Base-by-base conservation (phyloP, 2,113 vertebrate genomes). In the Amphiprion percula region DNA sequence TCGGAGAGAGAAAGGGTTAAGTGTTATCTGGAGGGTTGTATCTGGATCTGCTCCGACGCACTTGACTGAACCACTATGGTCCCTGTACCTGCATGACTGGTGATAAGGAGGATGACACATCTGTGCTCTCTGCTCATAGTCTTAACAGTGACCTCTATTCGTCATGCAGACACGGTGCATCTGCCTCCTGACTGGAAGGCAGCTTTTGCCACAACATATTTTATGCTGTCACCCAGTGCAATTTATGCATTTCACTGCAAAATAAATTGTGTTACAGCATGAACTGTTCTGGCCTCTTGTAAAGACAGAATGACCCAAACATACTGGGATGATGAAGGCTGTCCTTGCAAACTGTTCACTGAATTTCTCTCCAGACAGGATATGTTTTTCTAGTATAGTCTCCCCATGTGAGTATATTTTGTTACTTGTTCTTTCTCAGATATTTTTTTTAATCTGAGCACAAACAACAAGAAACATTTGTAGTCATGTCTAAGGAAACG, bases 81-180 rank as follows among this genome's bases (percentile, higher is more conserved):
- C 83, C 77, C 72, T 86, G 85, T 86, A 89, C 83, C 86, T 88
- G 88, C 85, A 62, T 90, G 87, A 85, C 78, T 77, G 78, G 79
- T 79, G 91, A 93, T 91, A 88, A 91, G 87, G 68, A 69, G 46
- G 76, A 87, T 91, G 87, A 91, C 66, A 46, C 85, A 90, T 91
- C 75, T 86, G 80, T 23, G 63, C 62, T 79, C 60, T 73, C 66
- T 23, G 56, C 63, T 87, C 69, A 54, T 65, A 54, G 66, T 87
- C 81, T 70, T 69, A 68, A 55, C 54, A 5, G 66, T 80, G 83
- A 85, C 65, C 30, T 69, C 79, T 68, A 75, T 88, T 86, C 39
- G 23, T 91, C 83, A 86, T 63, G 46, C 10, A 55, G 77, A 28
- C 56, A 1, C 3, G 3, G 33, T 52, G 17, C 17, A 67, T 28